Evolutionary conservation across 1,140 invertebrate genomes (phyloP).

Genomic region (Cyclargus thomasi): DNA sequence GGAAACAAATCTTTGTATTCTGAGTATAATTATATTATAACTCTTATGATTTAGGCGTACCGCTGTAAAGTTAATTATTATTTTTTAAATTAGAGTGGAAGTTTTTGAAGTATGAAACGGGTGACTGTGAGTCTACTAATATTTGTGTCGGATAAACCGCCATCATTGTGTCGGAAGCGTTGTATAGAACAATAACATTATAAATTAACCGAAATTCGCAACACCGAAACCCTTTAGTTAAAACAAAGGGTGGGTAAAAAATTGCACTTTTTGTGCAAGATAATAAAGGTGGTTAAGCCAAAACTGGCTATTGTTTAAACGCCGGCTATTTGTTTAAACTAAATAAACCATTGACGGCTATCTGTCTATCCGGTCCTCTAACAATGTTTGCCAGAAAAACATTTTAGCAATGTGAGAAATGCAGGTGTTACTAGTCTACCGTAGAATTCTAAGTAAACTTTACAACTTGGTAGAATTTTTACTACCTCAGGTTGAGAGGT

Average conservation of each 20-base stretch:
- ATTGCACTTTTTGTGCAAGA: slow-evolving; percentile 4
- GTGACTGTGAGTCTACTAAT: not conserved
- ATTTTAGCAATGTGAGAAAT: not conserved
- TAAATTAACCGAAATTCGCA: not conserved
- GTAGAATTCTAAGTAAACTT: not conserved
- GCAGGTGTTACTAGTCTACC: not conserved
- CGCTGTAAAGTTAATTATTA: no score
- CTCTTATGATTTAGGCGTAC: no score
- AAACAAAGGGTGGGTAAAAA: not conserved
- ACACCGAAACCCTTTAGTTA: not conserved
- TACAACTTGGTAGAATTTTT: not conserved
- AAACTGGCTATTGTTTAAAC: slow-evolving; percentile 1
- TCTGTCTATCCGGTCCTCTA: not conserved
- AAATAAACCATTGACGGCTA: slow-evolving; percentile 2
- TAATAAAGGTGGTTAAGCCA: slow-evolving; percentile 2
- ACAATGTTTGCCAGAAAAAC: slow-evolving; percentile 6
- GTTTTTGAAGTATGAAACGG: not conserved
- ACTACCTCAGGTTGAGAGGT: not conserved
- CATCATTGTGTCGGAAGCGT: not conserved
- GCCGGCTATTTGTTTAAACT: not conserved
- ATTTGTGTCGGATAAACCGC: not conserved
- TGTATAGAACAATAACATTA: not conserved
- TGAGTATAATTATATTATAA: no score
- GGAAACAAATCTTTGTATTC: no score
- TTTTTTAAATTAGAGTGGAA: not conserved